Conservation (phyloP, 2,113 vertebrate genomes). For the Megalops atlanticus region DNA sequence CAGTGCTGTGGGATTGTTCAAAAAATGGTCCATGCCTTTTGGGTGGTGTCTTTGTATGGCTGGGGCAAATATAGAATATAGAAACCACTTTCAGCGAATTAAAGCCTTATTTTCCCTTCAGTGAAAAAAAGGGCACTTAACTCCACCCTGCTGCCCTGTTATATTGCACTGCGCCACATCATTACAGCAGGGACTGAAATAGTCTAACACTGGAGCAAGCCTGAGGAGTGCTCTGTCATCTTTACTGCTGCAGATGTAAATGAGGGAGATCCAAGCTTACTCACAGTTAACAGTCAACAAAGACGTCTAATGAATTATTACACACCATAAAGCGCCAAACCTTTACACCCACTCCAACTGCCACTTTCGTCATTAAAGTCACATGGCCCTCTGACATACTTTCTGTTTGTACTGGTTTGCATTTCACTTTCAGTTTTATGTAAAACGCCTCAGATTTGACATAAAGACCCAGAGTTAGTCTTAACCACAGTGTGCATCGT, state of each 20-base stretch:
- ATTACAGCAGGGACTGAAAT: conserved; percentile 50
- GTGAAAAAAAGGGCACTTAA: conserved; percentile 57
- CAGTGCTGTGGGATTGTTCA: conserved; percentile 54
- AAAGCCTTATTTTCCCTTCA: conserved; percentile 50
- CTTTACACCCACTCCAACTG: not conserved
- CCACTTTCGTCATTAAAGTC: not conserved
- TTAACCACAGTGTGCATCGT: not conserved
- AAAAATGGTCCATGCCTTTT: conserved; percentile 53
- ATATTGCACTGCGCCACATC: conserved; percentile 58
- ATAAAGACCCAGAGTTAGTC: not conserved
- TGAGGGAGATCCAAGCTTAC: not conserved
- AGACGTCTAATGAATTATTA: not conserved
- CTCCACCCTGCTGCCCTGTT: conserved; percentile 60
- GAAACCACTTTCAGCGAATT: conserved; percentile 66
- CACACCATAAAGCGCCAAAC: not conserved
- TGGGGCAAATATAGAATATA: conserved; percentile 65
- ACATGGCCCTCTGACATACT: not conserved
- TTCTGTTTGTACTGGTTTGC: not conserved
- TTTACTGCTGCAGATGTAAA: not conserved
- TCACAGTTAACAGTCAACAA: not conserved
- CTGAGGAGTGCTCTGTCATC: not conserved
- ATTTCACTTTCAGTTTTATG: not conserved
- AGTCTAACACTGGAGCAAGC: conserved; percentile 27
- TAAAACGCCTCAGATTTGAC: not conserved
- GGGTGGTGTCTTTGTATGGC: conserved; percentile 69